phyloP scores from a whole-genome alignment of 2,113 vertebrate genomes.

The Brachirus orientalis region DNA sequence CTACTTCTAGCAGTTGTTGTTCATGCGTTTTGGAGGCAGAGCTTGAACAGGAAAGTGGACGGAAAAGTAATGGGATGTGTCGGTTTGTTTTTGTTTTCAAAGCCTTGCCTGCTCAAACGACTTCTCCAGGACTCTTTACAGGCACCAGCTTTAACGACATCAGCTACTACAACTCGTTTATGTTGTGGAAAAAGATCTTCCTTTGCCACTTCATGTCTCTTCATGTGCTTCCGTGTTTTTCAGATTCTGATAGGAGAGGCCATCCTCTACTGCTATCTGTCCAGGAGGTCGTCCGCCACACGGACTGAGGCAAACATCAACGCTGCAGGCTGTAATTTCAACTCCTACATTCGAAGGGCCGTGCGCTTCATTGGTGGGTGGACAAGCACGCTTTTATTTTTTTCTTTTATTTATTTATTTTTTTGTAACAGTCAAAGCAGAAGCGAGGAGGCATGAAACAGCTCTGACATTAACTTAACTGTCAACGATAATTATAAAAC shows the following conservation, averaged over 20 bases:
- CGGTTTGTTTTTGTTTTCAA: no score
- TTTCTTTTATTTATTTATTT: no score
- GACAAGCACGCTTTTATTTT: slow-evolving; percentile 2
- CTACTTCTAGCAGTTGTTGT: no score
- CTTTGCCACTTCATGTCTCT: background rate
- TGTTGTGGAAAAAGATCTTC: no score
- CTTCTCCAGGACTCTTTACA: no score
- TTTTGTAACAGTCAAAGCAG: background rate
- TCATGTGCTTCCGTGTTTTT: background rate
- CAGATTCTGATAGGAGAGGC: slow-evolving; percentile 98
- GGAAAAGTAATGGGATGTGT: no score
- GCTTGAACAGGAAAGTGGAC: no score
- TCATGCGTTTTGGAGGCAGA: no score
- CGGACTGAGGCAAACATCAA: slow-evolving; percentile 94
- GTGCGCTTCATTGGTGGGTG: slow-evolving; percentile 94
- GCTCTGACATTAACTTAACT: background rate
- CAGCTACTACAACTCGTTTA: no score
- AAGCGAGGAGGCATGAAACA: background rate
- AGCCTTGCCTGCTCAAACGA: no score
- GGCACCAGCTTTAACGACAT: no score
- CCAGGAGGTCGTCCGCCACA: slow-evolving; percentile 87
- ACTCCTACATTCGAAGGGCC: slow-evolving; percentile 95
- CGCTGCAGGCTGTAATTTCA: slow-evolving; percentile 97
- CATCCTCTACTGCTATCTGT: slow-evolving; percentile 95
- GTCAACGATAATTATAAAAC: no score